phyloP scores from a whole-genome alignment of 2,797 vertebrate species.

The Macroramphosus scolopax region DNA sequence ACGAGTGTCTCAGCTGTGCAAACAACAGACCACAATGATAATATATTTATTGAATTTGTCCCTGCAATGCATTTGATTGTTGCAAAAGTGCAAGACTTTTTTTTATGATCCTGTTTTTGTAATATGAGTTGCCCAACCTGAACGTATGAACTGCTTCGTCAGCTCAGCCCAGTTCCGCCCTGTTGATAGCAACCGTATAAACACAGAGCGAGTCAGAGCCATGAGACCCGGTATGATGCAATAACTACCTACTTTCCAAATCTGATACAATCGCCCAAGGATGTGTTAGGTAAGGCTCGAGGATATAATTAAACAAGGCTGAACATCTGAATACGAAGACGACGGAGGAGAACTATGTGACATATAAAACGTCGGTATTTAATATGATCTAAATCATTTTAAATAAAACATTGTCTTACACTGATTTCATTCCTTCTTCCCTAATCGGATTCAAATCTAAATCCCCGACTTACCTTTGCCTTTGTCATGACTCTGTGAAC shows the following conservation, averaged over 20 bases:
- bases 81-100: constrained; percentile 1
- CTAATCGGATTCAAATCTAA: no score
- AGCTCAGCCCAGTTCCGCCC: not conserved
- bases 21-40: no score
- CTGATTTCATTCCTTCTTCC: no score
- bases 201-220: constrained; percentile 1
- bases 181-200: constrained; percentile 4
- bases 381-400: not conserved
- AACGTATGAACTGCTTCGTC: not conserved
- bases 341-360: no score
- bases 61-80: no score
- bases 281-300: no score
- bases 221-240: constrained; percentile 9
- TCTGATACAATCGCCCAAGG: not conserved
- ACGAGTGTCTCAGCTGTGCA: no score
- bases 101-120: not conserved
- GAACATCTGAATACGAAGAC: no score
- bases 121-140: constrained; percentile 1
- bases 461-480: no score
- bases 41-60: no score
- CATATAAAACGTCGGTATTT: not conserved
- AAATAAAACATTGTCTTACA: not conserved
- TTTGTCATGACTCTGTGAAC: no score
- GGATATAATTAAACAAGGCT: no score
- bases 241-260: constrained; percentile 4